Base-by-base conservation (phyloP, 1,140 invertebrate genomes). In the Gryllus bimaculatus region DNA sequence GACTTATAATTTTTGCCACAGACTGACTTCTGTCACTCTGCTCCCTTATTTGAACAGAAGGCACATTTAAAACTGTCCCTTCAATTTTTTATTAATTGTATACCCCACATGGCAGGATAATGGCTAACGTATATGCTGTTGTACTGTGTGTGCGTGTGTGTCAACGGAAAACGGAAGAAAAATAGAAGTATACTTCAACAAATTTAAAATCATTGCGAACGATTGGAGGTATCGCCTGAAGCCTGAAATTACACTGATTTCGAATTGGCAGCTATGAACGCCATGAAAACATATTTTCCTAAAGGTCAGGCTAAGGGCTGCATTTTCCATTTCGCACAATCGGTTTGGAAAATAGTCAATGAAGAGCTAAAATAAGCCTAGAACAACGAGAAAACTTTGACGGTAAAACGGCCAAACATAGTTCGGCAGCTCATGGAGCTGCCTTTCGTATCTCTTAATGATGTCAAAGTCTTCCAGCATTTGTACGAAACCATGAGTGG, bases 181-280 rank as follows among this genome's bases (percentile, higher is more conserved):
- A 1, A 39, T 39, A 39, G 1, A 39, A 39, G 5, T 39, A 39
- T 39, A 39, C 26, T 39, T 39, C 26, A 5, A 39, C 26, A 5
- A 2, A 39, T 39, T 39, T 2, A 39, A 39, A 39, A 39, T 39
- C 1, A 39, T 39, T 39, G 26, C 5, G 26, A 39, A 39, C 26
- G 26, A 5, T 39, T 39, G 26, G 26, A n/a, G 26, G 26, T 39
- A 39, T 39, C 1, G 5, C 26, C 26, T 39, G 1, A 73, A 73
- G n/a, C n/a, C 66, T 73, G 66, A 73, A 73, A 73, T 73, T 15
- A 73, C 1, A 73, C 66, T n/a, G 13, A 73, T 73, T 73, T 73
- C n/a, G 66, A 73, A 73, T 73, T 73, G 66, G 13, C 66, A n/a
- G 66, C 66, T n/a, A 73, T 73, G 66, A 73, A 73, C n/a, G 66